phyloP scores from a whole-genome alignment of 2,113 vertebrate genomes.

The Tupaia tana region DNA sequence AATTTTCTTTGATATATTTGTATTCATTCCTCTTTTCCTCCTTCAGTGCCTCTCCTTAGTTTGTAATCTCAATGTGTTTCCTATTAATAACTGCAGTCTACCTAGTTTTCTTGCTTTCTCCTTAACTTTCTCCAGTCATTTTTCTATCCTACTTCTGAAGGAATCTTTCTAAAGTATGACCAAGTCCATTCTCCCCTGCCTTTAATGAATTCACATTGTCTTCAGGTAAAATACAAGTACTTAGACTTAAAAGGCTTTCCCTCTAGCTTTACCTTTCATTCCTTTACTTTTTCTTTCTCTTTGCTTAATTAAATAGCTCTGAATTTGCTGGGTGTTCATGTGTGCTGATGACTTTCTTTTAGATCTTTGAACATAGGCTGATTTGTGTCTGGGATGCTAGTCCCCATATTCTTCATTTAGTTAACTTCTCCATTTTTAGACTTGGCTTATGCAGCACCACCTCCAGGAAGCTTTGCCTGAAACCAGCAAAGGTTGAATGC shows the following conservation, averaged over 20 bases:
- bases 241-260: background rate
- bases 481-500: background rate
- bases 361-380: background rate
- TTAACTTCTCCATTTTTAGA: background rate
- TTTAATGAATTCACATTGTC: background rate
- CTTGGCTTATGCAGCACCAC: background rate
- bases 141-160: background rate
- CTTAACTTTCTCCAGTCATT: background rate
- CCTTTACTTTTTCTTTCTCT: background rate
- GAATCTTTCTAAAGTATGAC: constrained; percentile 7
- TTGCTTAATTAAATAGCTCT: background rate
- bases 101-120: background rate
- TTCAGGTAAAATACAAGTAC: background rate
- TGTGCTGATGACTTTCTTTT: rapidly evolving
- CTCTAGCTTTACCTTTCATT: background rate
- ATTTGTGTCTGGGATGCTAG: background rate
- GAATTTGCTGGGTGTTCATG: background rate
- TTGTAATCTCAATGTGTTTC: background rate
- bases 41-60: background rate
- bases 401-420: background rate
- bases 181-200: background rate
- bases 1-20: background rate
- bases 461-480: background rate
- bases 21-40: background rate
- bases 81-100: background rate